Evolutionary conservation across 2,888 invertebrate species (phyloP).

Genomic region (Meganola albula): DNA sequence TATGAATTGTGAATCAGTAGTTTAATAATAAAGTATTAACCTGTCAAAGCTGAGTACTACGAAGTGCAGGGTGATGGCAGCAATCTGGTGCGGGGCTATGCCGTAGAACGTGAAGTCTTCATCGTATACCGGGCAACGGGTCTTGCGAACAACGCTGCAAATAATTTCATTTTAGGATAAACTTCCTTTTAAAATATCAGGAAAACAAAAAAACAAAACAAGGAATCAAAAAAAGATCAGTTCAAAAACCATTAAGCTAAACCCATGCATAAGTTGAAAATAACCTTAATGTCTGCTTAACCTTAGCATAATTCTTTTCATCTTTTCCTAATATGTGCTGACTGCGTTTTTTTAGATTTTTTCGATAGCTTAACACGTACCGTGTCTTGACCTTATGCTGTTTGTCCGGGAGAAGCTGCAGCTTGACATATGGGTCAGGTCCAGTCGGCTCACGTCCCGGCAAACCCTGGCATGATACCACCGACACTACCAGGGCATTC

Average conservation of each 20-base stretch:
- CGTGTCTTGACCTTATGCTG: slow-evolving; percentile 97
- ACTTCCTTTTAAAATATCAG: too few species aligned
- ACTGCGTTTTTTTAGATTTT: too few species aligned
- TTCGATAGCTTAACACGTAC: slow-evolving; percentile 42
- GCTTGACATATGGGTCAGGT: slow-evolving; percentile 98
- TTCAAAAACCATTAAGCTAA: too few species aligned
- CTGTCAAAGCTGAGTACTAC: slow-evolving; percentile 96
- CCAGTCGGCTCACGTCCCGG: slow-evolving; percentile 91
- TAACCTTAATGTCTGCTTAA: too few species aligned
- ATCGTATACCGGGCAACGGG: slow-evolving; percentile 97
- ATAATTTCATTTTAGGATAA: too few species aligned
- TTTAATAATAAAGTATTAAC: slow-evolving; percentile 45
- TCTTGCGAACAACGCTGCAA: slow-evolving; percentile 92
- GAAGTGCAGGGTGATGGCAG: slow-evolving; percentile 94
- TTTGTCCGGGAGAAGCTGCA: slow-evolving; percentile 97
- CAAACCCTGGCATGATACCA: slow-evolving; percentile 92
- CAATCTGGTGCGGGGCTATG: slow-evolving; percentile 89
- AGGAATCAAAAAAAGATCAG: too few species aligned
- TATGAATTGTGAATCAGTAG: too few species aligned
- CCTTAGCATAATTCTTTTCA: too few species aligned
- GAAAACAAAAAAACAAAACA: too few species aligned
- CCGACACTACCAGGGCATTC: slow-evolving; percentile 93
- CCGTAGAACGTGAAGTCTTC: slow-evolving; percentile 99
- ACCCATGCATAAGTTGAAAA: too few species aligned
- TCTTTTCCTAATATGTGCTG: too few species aligned